Conservation (phyloP, 2,797 vertebrate genomes). For the Aselliscus stoliczkanus region DNA sequence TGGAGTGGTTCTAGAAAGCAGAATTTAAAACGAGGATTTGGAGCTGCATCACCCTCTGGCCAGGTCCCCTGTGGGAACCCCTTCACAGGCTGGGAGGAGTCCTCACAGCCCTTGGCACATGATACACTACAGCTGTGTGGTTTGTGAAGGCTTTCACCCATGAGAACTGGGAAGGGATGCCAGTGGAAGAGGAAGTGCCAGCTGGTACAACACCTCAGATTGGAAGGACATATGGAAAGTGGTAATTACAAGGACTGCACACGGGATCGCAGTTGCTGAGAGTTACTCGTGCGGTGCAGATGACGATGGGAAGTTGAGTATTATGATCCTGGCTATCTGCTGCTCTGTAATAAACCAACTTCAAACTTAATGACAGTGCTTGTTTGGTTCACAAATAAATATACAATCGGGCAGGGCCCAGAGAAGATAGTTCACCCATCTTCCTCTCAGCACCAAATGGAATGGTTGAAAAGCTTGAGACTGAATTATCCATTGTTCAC, state of each 20-base stretch:
- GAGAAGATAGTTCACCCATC: neutral
- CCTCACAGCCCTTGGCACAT: rapidly evolving
- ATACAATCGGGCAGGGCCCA: neutral
- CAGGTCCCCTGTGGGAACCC: neutral
- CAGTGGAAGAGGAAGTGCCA: neutral
- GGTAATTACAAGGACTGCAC: neutral
- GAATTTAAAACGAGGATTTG: neutral
- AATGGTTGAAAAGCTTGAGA: neutral
- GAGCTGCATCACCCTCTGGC: neutral
- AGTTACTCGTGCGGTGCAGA: neutral
- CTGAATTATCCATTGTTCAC: neutral
- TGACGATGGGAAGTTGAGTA: neutral
- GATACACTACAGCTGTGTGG: rapidly evolving
- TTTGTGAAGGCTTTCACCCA: neutral
- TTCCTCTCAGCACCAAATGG: neutral
- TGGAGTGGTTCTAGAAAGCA: neutral
- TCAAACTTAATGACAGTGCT: neutral
- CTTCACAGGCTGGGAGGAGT: neutral
- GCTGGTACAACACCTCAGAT: neutral
- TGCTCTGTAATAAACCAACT: neutral
- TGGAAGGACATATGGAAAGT: neutral
- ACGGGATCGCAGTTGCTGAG: neutral
- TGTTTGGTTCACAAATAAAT: neutral
- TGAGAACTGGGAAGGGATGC: neutral
- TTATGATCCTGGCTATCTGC: no score